A percentile compares a stretch with the other conserved stretches of the same genome.
Conservation (phyloP, 2,888 invertebrate genomes). For the Gandaritis pyraliata region DNA sequence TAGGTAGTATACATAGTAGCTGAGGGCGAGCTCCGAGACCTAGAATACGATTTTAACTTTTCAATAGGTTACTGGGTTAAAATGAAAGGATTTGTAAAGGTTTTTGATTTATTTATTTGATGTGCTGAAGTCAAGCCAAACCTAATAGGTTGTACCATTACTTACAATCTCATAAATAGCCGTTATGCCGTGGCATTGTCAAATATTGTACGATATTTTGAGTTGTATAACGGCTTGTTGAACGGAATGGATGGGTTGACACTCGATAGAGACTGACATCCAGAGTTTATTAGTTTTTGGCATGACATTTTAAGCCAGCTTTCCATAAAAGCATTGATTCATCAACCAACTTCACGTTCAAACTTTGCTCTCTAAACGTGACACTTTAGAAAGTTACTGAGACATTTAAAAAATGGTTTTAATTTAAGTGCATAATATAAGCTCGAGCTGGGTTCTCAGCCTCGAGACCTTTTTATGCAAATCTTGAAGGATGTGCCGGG, state of each 20-base stretch:
- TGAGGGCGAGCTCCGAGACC: no score
- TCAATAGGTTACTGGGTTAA: no score
- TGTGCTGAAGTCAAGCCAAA: background rate
- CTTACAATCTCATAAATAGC: constrained; percentile 11
- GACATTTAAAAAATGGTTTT: constrained; percentile 70
- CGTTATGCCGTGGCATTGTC: constrained; percentile 21
- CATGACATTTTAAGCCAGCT: constrained; percentile 14
- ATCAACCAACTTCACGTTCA: constrained; percentile 37
- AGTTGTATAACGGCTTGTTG: constrained; percentile 15
- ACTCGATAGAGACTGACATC: constrained; percentile 5
- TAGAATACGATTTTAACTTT: no score
- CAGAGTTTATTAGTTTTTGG: constrained; percentile 9
- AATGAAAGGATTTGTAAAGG: no score
- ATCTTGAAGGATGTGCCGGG: constrained; percentile 78
- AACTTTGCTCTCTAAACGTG: constrained; percentile 55
- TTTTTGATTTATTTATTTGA: background rate
- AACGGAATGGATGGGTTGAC: constrained; percentile 8
- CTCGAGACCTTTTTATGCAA: constrained; percentile 77
- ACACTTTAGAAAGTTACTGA: constrained; percentile 53
- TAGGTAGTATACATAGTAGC: no score
- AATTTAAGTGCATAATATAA: constrained; percentile 54
- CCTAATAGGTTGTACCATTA: background rate
- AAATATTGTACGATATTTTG: constrained; percentile 24
- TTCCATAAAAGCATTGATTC: constrained; percentile 24
- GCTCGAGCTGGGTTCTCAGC: constrained; percentile 54